Evolutionary conservation across 1,140 invertebrate species (phyloP).

Genomic region (Drosophila ohnishii): DNA sequence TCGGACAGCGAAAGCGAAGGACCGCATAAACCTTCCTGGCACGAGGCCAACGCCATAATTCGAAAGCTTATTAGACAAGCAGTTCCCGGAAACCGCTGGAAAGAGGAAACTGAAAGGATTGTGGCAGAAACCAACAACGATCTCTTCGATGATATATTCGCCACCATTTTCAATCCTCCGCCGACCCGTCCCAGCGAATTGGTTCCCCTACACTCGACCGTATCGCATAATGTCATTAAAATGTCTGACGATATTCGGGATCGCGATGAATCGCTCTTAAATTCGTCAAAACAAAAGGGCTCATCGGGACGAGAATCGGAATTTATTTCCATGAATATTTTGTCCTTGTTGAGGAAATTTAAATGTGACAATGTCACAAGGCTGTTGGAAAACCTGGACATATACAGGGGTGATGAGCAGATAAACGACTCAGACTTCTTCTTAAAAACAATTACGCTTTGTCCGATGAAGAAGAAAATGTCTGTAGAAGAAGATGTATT

Average conservation of each 20-base stretch:
- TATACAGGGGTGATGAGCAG: neutral
- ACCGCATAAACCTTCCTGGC: neutral
- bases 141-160: slow-evolving; percentile 57
- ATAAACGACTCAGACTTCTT: neutral
- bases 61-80: slow-evolving; percentile 65
- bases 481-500: neutral
- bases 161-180: slow-evolving; percentile 6
- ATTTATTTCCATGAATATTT: slow-evolving; percentile 14
- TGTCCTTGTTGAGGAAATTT: slow-evolving; percentile 37
- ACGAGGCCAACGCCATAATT: slow-evolving; percentile 60
- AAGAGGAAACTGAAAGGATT: slow-evolving; percentile 51
- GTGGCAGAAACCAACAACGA: slow-evolving; percentile 46
- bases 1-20: slow-evolving; percentile 62
- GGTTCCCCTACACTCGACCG: neutral
- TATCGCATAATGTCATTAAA: slow-evolving; percentile 6
- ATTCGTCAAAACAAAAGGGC: neutral
- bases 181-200: slow-evolving; percentile 2
- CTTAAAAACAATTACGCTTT: neutral
- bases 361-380: slow-evolving; percentile 48
- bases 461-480: no score
- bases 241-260: slow-evolving; percentile 28
- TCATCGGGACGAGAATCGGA: neutral
- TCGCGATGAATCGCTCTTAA: neutral
- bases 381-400: slow-evolving; percentile 4
- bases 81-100: slow-evolving; percentile 73